Percentiles rank a stretch among this genome's conserved stretches.
Conservation (phyloP, 2,888 invertebrate species). For the Diloba caeruleocephala region DNA sequence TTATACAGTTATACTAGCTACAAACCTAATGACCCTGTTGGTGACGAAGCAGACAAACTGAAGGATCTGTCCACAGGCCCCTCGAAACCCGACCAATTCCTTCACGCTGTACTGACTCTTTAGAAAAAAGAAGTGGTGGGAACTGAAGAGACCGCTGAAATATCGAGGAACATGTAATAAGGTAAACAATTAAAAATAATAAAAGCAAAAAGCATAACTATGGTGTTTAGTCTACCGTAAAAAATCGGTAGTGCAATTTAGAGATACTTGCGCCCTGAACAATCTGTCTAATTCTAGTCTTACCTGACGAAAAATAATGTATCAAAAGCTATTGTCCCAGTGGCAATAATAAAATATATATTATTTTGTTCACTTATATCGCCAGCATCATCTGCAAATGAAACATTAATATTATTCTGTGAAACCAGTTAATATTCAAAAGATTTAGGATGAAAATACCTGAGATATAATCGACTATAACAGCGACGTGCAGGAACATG, state of each 20-base stretch:
- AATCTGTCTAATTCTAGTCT: no score
- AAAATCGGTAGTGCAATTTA: no score
- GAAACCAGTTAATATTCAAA: background rate
- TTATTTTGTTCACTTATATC: constrained; percentile 78
- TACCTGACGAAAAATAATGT: constrained; percentile 91
- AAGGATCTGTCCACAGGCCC: constrained; percentile 81
- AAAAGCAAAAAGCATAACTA: no score
- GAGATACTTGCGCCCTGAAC: no score
- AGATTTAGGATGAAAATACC: constrained; percentile 69
- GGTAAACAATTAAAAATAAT: background rate
- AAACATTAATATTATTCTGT: background rate
- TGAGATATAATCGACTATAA: constrained; percentile 91
- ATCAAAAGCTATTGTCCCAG: constrained; percentile 89
- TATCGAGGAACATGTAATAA: background rate
- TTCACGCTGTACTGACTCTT: constrained; percentile 83
- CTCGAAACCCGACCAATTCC: constrained; percentile 81
- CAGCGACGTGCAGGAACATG: constrained; percentile 90
- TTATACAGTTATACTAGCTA: no score
- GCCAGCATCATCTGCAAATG: constrained; percentile 81
- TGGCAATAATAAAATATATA: constrained; percentile 85
- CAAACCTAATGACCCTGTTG: constrained; percentile 89
- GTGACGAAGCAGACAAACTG: constrained; percentile 86
- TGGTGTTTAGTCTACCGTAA: no score
- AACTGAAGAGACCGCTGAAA: constrained; percentile 89
- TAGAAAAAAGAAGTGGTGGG: constrained; percentile 90